These are phyloP conservation scores for Tor tambroides DNA, from an alignment of 2,113 vertebrate genomes.

Conservation along the genomic window DNA sequence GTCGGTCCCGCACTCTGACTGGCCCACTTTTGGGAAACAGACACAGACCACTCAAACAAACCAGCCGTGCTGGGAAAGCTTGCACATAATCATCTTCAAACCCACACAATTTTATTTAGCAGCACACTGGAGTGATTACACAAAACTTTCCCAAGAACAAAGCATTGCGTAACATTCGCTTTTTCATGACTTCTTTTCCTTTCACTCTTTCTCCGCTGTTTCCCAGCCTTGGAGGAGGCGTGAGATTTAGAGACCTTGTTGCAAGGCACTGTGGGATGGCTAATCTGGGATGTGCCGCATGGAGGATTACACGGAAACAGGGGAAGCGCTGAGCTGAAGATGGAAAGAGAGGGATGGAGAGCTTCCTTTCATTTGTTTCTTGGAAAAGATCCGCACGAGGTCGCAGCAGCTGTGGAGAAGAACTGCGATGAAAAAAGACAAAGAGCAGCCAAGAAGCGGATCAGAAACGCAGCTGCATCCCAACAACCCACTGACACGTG, in stretches of 20 bases:
- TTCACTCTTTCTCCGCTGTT: not conserved
- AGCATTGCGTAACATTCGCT: conserved; percentile 33
- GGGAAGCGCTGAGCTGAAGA: not conserved
- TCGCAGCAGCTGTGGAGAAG: conserved; percentile 3
- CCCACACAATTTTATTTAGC: conserved; percentile 21
- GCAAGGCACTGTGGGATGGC: conserved; percentile 29
- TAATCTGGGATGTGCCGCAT: conserved; percentile 36
- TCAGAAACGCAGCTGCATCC: conserved; percentile 24
- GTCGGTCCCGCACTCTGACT: not conserved
- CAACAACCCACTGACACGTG: conserved; percentile 27
- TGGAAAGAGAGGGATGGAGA: not conserved
- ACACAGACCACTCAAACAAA: conserved; percentile 21
- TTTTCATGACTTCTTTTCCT: not conserved
- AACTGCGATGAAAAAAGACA: not conserved
- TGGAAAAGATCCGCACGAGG: not conserved
- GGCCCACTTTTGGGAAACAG: not conserved
- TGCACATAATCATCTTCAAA: conserved; percentile 28
- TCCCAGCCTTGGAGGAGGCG: not conserved
- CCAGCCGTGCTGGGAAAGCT: conserved; percentile 8
- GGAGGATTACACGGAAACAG: conserved; percentile 9
- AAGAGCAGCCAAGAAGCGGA: not conserved
- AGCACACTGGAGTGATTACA: conserved; percentile 37
- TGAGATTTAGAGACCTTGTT: not conserved
- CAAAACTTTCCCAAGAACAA: conserved; percentile 43
- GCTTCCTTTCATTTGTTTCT: conserved; percentile 18